Conservation (phyloP, 2,888 invertebrate genomes). For the Tethea ocularis region DNA sequence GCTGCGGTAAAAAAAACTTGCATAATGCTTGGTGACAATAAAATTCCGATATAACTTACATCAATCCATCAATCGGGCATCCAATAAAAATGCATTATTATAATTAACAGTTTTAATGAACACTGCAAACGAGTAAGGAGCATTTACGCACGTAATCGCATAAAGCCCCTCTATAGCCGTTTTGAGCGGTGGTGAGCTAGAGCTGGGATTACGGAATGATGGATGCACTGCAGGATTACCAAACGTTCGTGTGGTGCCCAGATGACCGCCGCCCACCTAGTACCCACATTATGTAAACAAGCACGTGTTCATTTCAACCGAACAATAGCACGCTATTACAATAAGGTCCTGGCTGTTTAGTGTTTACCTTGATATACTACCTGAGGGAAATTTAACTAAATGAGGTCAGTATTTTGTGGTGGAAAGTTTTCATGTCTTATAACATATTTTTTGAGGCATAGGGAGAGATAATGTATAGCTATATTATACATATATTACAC, state of each 20-base stretch:
- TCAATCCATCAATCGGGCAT: neutral
- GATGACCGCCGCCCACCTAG: slow-evolving; percentile 38
- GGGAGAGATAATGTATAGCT: neutral
- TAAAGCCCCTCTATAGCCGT: slow-evolving; percentile 64
- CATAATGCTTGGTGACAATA: too few relatives aligned
- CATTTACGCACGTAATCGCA: slow-evolving; percentile 65
- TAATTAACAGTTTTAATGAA: slow-evolving; percentile 51
- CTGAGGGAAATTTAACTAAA: neutral
- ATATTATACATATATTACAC: too few relatives aligned
- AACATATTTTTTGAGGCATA: too few relatives aligned
- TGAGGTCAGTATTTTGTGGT: neutral
- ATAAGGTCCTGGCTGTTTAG: neutral
- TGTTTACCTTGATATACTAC: neutral
- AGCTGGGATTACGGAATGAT: slow-evolving; percentile 66
- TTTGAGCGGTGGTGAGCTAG: slow-evolving; percentile 63
- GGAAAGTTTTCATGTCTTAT: neutral
- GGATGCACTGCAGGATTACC: slow-evolving; percentile 69
- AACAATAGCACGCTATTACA: slow-evolving; percentile 3
- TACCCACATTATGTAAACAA: slow-evolving; percentile 29
- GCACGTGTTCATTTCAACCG: slow-evolving; percentile 29
- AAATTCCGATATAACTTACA: neutral
- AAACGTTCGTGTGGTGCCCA: slow-evolving; percentile 46
- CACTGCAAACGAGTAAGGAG: slow-evolving; percentile 51
- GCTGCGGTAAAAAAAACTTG: neutral
- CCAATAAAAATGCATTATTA: slow-evolving; percentile 21